Evolutionary conservation across 2,113 vertebrate species (phyloP).

Genomic region (Mobula hypostoma): DNA sequence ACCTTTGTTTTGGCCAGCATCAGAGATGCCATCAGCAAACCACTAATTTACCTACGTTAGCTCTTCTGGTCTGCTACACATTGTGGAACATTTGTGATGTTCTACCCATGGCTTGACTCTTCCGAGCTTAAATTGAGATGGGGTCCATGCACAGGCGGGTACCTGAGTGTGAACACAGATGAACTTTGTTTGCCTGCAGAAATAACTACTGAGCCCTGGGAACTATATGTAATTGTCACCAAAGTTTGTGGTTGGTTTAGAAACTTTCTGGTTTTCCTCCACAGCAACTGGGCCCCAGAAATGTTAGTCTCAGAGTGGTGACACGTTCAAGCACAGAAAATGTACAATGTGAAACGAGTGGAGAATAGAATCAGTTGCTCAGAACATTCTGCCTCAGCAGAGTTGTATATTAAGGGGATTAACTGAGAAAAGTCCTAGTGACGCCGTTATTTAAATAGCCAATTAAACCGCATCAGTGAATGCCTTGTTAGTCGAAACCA

Average conservation of each 20-base stretch:
- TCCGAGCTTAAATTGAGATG: neutral
- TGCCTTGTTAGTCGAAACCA: constrained; percentile 13
- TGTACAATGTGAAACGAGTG: neutral
- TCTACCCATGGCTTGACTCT: neutral
- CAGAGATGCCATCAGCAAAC: no score
- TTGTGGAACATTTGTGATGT: neutral
- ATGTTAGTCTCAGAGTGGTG: neutral
- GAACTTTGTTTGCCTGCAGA: neutral
- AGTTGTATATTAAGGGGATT: constrained; percentile 32
- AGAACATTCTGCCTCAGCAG: constrained; percentile 11
- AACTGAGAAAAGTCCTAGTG: neutral
- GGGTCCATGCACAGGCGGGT: neutral
- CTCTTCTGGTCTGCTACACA: neutral
- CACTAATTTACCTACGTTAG: neutral
- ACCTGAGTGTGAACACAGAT: neutral
- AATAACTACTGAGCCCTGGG: no score
- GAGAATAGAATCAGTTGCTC: neutral
- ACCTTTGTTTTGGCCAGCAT: no score
- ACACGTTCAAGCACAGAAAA: neutral
- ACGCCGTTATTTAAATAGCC: constrained; percentile 25
- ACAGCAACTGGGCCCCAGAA: neutral
- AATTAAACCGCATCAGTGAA: constrained; percentile 25
- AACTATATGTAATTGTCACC: neutral
- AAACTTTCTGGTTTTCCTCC: neutral
- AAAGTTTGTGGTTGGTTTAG: neutral